phyloP scores from a whole-genome alignment of 2,888 invertebrate species.

The Flexamia atlantica region DNA sequence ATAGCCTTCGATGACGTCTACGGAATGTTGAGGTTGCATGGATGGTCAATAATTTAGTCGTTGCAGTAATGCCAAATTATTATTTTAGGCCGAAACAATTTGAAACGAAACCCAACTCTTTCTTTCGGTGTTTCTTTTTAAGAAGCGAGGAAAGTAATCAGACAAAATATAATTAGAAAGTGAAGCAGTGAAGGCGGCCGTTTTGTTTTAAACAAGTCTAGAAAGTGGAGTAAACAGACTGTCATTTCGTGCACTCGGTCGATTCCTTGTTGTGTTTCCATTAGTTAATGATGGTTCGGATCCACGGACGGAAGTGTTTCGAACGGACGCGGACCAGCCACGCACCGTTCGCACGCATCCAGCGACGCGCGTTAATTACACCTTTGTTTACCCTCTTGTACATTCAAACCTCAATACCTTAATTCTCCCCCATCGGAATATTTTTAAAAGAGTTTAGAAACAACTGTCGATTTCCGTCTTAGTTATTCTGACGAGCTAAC shows the following conservation, averaged over 20 bases:
- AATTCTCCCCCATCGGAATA: no score
- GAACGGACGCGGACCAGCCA: neutral
- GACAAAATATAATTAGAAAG: neutral
- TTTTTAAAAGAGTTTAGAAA: no score
- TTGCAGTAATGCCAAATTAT: no score
- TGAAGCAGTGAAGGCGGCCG: neutral
- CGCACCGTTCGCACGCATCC: slow-evolving; percentile 10
- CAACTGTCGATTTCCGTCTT: no score
- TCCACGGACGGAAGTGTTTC: slow-evolving; percentile 3
- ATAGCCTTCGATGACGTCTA: neutral
- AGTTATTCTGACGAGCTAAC: no score
- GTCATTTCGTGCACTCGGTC: neutral
- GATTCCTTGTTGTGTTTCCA: slow-evolving; percentile 16
- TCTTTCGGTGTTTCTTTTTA: no score
- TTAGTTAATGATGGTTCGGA: neutral
- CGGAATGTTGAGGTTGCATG: no score
- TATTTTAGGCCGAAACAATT: no score
- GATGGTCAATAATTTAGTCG: no score
- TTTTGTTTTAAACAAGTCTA: neutral
- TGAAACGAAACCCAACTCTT: no score
- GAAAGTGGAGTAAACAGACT: slow-evolving; percentile 1
- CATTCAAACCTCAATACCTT: no score
- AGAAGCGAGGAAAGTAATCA: neutral
- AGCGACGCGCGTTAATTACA: slow-evolving; percentile 11
- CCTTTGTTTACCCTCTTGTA: no score